phyloP scores from a whole-genome alignment of 1,140 invertebrate genomes.

The Bombus cullumanus region DNA sequence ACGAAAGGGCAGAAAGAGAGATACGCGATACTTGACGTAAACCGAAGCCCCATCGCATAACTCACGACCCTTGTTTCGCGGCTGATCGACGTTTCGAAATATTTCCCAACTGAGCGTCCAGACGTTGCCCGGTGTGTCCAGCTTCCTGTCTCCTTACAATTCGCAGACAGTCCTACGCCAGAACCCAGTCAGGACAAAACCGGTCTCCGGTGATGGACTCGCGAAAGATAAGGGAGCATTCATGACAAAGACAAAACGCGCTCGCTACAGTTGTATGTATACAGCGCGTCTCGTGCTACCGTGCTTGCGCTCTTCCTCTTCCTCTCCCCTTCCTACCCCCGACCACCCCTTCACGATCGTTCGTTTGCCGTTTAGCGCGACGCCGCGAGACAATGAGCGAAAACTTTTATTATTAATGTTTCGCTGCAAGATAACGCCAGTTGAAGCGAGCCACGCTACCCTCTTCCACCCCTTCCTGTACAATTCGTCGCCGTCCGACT shows the following conservation, averaged over 20 bases:
- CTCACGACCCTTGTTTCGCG: slow-evolving; percentile 67
- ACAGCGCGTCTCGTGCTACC: slow-evolving; percentile 30
- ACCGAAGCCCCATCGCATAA: slow-evolving; percentile 47
- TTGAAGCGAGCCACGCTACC: slow-evolving; percentile 37
- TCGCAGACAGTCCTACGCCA: slow-evolving; percentile 74
- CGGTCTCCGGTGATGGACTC: slow-evolving; percentile 78
- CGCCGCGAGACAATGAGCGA: slow-evolving; percentile 63
- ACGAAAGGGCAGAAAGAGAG: slow-evolving; percentile 13
- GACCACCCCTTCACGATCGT: slow-evolving; percentile 35
- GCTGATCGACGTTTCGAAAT: slow-evolving; percentile 77
- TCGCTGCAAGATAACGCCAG: slow-evolving; percentile 66
- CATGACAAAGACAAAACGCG: slow-evolving; percentile 82
- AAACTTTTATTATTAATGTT: slow-evolving; percentile 76
- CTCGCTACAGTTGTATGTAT: slow-evolving; percentile 25
- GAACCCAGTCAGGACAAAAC: slow-evolving; percentile 73
- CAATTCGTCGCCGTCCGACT: background rate
- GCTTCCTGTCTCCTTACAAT: slow-evolving; percentile 81
- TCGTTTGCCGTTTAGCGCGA: slow-evolving; percentile 56
- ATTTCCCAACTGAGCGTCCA: slow-evolving; percentile 76
- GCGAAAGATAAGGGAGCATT: slow-evolving; percentile 80
- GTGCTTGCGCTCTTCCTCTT: slow-evolving; percentile 41
- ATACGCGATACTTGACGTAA: slow-evolving; percentile 37
- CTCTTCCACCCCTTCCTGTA: background rate
- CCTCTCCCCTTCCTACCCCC: slow-evolving; percentile 10
- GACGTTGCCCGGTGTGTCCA: slow-evolving; percentile 73